Conservation (phyloP, 2,888 invertebrate species). For the Athetis lepigone region DNA sequence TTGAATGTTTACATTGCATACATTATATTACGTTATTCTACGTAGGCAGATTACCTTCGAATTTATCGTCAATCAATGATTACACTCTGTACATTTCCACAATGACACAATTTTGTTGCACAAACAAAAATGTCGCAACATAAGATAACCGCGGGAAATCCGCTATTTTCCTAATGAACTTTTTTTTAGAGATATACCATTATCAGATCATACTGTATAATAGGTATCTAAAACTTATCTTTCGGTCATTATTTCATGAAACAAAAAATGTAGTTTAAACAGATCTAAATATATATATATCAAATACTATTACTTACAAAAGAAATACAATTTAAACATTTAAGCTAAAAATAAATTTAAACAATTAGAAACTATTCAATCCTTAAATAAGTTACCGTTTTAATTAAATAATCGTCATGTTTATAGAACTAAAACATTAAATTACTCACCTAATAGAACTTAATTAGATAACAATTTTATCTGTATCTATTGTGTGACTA, state of each 20-base stretch:
- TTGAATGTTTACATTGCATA: conserved; percentile 4
- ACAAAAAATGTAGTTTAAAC: conserved; percentile 10
- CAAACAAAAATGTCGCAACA: conserved; percentile 7
- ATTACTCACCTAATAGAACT: conserved; percentile 52
- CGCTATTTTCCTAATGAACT: conserved; percentile 13
- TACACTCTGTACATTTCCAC: conserved; percentile 27
- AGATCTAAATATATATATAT: conserved; percentile 32
- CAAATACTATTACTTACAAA: conserved; percentile 35
- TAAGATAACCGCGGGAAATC: conserved; percentile 13
- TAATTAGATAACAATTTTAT: conserved; percentile 30
- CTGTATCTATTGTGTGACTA: conserved; percentile 44
- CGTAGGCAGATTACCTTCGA: conserved; percentile 41
- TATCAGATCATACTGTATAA: background rate
- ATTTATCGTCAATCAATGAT: conserved; percentile 24
- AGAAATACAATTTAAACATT: conserved; percentile 22
- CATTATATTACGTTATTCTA: conserved; percentile 10
- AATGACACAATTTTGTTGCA: conserved; percentile 21
- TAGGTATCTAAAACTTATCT: background rate
- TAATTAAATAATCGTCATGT: conserved; percentile 10
- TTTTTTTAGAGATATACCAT: background rate
- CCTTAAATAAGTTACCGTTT: conserved; percentile 11
- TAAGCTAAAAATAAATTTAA: conserved; percentile 5
- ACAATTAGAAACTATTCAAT: conserved; percentile 29
- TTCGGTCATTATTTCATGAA: background rate
- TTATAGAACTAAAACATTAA: conserved; percentile 26